phyloP scores from a whole-genome alignment of 2,888 invertebrate genomes.

The Salpingus planirostris region DNA sequence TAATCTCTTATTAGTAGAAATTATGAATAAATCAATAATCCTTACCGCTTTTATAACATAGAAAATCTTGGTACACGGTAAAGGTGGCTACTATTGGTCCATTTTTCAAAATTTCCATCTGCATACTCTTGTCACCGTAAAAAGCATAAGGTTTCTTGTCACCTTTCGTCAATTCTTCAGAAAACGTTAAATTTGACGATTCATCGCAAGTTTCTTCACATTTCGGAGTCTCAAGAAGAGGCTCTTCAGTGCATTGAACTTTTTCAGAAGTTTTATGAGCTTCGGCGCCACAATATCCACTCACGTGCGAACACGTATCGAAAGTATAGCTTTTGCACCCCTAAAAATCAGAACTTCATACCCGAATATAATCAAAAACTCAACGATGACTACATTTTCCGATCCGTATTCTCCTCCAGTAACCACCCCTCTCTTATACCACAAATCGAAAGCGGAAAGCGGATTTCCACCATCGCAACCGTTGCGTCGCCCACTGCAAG shows the following conservation, averaged over 20 bases:
- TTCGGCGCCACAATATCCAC: slow-evolving; percentile 57
- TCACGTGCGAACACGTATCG: slow-evolving; percentile 72
- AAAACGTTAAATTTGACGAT: no score
- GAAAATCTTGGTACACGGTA: slow-evolving; percentile 72
- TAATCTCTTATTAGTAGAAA: no score
- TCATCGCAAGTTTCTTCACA: no score
- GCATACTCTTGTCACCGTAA: slow-evolving; percentile 58
- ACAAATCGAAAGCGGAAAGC: slow-evolving; percentile 72
- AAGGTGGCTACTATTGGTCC: slow-evolving; percentile 82
- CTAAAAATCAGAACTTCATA: no score
- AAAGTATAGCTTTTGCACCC: slow-evolving; percentile 78
- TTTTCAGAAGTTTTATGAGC: no score
- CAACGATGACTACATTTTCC: no score
- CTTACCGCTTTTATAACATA: slow-evolving; percentile 71
- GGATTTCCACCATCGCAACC: slow-evolving; percentile 77
- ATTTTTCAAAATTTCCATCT: slow-evolving; percentile 65
- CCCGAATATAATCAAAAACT: no score
- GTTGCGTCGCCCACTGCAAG: slow-evolving; percentile 68
- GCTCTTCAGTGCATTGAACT: no score
- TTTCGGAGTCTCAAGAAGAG: no score
- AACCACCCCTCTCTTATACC: slow-evolving; percentile 71
- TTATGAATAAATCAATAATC: no score
- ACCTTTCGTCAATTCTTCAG: no score
- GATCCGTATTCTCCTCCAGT: slow-evolving; percentile 73
- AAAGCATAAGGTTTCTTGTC: no score